A percentile compares a stretch with the other conserved stretches of the same genome.
Evolutionary conservation across 2,797 vertebrate genomes (phyloP).

Genomic region (Morus bassanus): DNA sequence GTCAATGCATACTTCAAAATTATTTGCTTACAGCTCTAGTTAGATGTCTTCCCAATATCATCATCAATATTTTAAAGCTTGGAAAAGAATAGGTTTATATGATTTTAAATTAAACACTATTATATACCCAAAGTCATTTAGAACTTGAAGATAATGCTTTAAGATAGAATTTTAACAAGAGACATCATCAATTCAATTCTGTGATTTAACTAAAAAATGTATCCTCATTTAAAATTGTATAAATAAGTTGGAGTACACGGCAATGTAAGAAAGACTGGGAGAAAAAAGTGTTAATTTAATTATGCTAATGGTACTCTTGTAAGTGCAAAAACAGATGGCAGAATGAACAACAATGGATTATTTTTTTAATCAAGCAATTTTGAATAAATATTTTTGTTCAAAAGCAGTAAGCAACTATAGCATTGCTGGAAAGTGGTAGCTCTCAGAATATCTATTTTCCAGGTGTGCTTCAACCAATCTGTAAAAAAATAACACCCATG

Average conservation of each 20-base stretch:
- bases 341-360: slow-evolving; percentile 42
- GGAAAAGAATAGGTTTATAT: neutral
- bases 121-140: neutral
- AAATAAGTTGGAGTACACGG: slow-evolving; percentile 31
- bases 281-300: slow-evolving; percentile 64
- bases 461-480: neutral
- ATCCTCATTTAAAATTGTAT: slow-evolving; percentile 13
- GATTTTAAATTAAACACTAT: neutral
- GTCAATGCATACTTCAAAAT: neutral
- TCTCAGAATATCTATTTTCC: neutral
- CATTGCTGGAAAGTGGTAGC: neutral
- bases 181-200: slow-evolving; percentile 1
- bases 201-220: slow-evolving; percentile 45
- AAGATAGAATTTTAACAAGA: slow-evolving; percentile 30
- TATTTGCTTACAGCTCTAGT: neutral
- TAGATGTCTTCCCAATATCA: neutral
- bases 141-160: neutral
- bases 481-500: neutral
- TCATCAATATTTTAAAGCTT: neutral
- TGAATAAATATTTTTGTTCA: slow-evolving; percentile 62
- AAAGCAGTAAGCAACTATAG: neutral
- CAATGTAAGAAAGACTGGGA: slow-evolving; percentile 32
- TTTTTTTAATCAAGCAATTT: slow-evolving; percentile 61
- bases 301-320: slow-evolving; percentile 57
- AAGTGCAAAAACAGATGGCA: slow-evolving; percentile 67